A percentile compares a stretch with the other conserved stretches of the same genome.
These are phyloP conservation scores for Cheilosia variabilis DNA, from an alignment of 2,888 invertebrate species.

Conservation along the genomic window DNA sequence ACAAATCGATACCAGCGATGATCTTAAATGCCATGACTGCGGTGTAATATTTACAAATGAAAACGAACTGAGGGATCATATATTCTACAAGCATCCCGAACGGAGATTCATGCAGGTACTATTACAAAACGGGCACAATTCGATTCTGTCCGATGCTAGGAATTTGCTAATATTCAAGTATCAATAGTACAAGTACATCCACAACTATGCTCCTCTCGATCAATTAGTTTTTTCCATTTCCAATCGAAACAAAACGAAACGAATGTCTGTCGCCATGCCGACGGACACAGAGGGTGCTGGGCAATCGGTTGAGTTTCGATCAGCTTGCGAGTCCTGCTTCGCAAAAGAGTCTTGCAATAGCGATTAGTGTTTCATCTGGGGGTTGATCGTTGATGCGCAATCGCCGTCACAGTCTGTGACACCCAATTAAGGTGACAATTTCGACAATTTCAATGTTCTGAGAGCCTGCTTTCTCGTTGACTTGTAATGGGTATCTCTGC, in stretches of 20 bases:
- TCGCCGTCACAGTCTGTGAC: no score
- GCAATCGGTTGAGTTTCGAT: conserved; percentile 17
- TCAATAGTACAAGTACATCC: conserved; percentile 49
- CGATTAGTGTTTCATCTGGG: no score
- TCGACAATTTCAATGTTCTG: no score
- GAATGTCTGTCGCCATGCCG: neutral
- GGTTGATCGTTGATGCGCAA: no score
- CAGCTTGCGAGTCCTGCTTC: no score
- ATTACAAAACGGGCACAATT: conserved; percentile 69
- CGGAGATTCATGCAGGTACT: conserved; percentile 77
- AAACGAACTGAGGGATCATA: conserved; percentile 77
- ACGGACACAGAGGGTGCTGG: conserved; percentile 16
- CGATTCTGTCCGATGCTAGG: conserved; percentile 69
- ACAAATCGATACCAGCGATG: conserved; percentile 69
- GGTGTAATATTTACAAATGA: conserved; percentile 76
- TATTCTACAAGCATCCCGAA: conserved; percentile 77
- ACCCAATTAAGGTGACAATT: no score
- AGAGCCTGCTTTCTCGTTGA: no score
- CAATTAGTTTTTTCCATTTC: neutral
- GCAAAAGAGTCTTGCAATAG: no score
- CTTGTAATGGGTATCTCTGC: no score
- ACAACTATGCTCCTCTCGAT: neutral
- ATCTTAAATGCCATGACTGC: conserved; percentile 77
- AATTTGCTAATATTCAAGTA: conserved; percentile 74
- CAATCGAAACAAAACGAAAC: conserved; percentile 8